Percentiles rank a stretch among this genome's conserved stretches.
Evolutionary conservation across 1,140 invertebrate species (phyloP).

Genomic region (Phymastichus coffea): DNA sequence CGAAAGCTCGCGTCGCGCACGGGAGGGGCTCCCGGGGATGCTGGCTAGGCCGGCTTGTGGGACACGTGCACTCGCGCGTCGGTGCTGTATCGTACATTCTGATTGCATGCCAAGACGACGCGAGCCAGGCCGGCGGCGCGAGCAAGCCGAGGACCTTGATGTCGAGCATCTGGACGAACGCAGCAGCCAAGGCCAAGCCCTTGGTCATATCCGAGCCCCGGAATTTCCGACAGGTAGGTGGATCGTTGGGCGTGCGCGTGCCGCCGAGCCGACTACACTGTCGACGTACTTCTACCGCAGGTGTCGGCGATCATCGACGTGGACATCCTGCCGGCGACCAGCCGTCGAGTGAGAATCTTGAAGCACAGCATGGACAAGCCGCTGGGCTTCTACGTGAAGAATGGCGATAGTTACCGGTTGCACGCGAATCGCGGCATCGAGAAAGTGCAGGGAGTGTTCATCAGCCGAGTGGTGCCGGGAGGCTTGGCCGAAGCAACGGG

Average conservation of each 20-base stretch:
- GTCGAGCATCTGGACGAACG: slow-evolving; percentile 77
- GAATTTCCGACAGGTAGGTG: slow-evolving; percentile 88
- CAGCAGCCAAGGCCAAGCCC: slow-evolving; percentile 78
- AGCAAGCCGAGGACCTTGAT: slow-evolving; percentile 81
- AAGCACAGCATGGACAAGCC: slow-evolving; percentile 99
- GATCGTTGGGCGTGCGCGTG: slow-evolving; percentile 1
- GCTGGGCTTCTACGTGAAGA: slow-evolving; percentile 95
- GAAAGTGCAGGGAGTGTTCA: slow-evolving; percentile 93
- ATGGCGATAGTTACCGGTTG: slow-evolving; percentile 81
- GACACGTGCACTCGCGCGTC: too few relatives aligned
- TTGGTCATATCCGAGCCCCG: slow-evolving; percentile 94
- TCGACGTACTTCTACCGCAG: slow-evolving; percentile 52
- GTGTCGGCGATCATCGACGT: slow-evolving; percentile 99
- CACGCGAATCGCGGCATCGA: slow-evolving; percentile 75
- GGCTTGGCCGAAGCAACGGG: slow-evolving; percentile 93
- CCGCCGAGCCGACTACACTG: neutral
- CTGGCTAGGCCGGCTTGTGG: too few relatives aligned
- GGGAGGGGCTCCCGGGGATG: too few relatives aligned
- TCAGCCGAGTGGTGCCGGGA: slow-evolving; percentile 85
- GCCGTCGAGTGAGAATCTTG: slow-evolving; percentile 89
- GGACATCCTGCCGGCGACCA: slow-evolving; percentile 97
- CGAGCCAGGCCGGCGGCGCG: slow-evolving; percentile 79
- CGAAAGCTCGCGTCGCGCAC: too few relatives aligned
- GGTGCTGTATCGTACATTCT: too few relatives aligned
- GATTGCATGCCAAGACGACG: too few relatives aligned